phyloP scores from a whole-genome alignment of 1,140 invertebrate species.

The Alviniconcha marisindica region DNA sequence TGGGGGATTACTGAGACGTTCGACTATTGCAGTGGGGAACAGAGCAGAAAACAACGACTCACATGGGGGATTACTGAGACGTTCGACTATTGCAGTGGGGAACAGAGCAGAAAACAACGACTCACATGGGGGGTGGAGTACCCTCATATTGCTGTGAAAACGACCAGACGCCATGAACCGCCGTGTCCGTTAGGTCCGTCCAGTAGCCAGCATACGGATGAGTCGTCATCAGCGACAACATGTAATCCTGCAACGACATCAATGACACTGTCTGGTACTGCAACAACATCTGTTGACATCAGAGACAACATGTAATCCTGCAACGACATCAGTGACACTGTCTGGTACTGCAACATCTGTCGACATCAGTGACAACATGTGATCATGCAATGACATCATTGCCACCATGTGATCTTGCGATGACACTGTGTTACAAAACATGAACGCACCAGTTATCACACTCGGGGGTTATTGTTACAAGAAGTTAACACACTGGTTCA shows the following conservation, averaged over 20 bases:
- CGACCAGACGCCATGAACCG: not conserved
- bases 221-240: not conserved
- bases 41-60: too few relatives aligned
- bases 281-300: not conserved
- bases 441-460: not conserved
- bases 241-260: not conserved
- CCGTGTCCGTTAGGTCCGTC: conserved; percentile 20
- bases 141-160: not conserved
- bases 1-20: too few relatives aligned
- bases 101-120: too few relatives aligned
- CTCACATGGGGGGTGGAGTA: conserved; percentile 15
- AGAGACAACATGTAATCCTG: conserved; percentile 21
- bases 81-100: too few relatives aligned
- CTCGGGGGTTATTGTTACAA: too few relatives aligned
- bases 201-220: not conserved
- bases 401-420: not conserved
- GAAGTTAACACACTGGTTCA: too few relatives aligned
- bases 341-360: not conserved
- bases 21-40: too few relatives aligned
- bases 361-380: not conserved
- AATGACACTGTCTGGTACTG: not conserved
- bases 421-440: not conserved
- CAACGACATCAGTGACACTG: not conserved
- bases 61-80: conserved; percentile 20
- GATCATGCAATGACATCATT: not conserved